Base-by-base conservation (phyloP, 2,888 invertebrate species). In the Lissocephala sabroskyi region DNA sequence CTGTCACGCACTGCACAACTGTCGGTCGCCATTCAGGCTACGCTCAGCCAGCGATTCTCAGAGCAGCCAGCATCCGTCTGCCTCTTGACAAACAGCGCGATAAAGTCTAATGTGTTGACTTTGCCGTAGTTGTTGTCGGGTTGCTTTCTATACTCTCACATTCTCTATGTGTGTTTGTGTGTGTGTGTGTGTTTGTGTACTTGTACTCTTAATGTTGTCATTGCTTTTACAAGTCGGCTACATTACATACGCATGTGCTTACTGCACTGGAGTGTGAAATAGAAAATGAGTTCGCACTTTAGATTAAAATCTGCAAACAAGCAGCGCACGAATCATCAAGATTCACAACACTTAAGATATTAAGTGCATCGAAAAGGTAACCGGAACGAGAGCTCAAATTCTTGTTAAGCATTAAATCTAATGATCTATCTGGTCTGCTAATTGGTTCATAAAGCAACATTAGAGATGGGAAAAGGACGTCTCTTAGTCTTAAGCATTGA, bases 241-340 rank as follows among this genome's bases (percentile, higher is more conserved):
- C 39, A 23, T 23, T 39, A 19, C 17, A 29, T 46, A 19, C 28
- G 10, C 43, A 19, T 33, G 37, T 46, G 36, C 46, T 58, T 49
- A 51, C 49, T 11, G 45, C 53, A 53, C 23, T 50, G 41, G 42
- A 52, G 56, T 59, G 74, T 73, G 62, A 65, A 73, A 56, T 62
- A 49, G 66, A 65, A 71, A 67, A 71, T 60, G 58, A 56, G 61
- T 56, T 70, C 50, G 54, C 71, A 63, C 68, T 70, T 70, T 54
- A 61, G 66, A 62, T 70, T 70, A 59, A 65, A 60, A 59, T 74
- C 59, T 39, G 55, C 47, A 59, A 65, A 63, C 23, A 23, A 23
- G 23, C 7, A 23, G 23, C 4, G 23, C 23, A 23, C 7, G 7
- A 23, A 23, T 3, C 23, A 23, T 23, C 23, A 23, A 23, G 23